Evolutionary conservation across 2,888 invertebrate species (phyloP).

Genomic region (Apamea monoglypha): DNA sequence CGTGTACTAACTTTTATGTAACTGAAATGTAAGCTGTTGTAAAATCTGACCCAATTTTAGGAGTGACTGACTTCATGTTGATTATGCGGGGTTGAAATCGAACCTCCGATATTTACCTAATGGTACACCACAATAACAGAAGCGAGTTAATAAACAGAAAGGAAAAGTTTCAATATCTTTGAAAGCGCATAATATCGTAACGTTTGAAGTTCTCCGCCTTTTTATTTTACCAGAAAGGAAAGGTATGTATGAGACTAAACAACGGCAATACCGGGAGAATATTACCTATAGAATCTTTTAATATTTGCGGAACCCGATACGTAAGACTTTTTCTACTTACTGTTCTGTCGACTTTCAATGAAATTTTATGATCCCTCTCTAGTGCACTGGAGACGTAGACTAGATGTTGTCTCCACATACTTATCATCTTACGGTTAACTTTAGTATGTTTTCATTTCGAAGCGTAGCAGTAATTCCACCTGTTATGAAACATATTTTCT

Average conservation of each 20-base stretch:
- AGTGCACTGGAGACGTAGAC: neutral
- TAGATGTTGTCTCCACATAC: too few relatives aligned
- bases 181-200: constrained; percentile 57
- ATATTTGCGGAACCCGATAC: constrained; percentile 52
- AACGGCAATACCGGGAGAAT: constrained; percentile 39
- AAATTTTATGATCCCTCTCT: constrained; percentile 47
- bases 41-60: constrained; percentile 46
- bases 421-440: neutral
- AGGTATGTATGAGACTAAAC: constrained; percentile 52
- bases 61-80: constrained; percentile 22
- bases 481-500: constrained; percentile 10
- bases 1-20: neutral
- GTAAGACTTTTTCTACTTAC: constrained; percentile 46
- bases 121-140: constrained; percentile 39
- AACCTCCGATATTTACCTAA: constrained; percentile 42
- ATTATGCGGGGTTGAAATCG: constrained; percentile 27
- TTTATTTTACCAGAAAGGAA: constrained; percentile 48
- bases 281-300: constrained; percentile 43
- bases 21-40: constrained; percentile 33
- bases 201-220: constrained; percentile 50
- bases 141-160: constrained; percentile 51
- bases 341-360: constrained; percentile 48
- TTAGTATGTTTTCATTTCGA: neutral
- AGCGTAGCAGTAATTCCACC: neutral
- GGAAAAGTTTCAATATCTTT: constrained; percentile 63